Evolutionary conservation across 2,888 invertebrate genomes (phyloP), one percentile per base, ranked within the genome.

Genomic region (Andricus quercusramuli): DNA sequence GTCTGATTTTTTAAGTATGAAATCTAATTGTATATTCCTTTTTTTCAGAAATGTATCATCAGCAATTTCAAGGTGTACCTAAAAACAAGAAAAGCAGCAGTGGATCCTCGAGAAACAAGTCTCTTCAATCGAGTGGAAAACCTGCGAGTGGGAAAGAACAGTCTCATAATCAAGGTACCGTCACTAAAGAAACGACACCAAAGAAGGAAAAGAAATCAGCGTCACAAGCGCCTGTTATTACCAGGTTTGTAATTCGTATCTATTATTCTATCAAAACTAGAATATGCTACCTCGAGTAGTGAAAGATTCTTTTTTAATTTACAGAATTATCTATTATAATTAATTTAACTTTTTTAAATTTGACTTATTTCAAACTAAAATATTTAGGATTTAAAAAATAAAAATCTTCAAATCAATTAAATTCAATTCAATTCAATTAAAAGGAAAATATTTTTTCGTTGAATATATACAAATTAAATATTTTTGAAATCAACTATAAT

Each of bases 51-150:
- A 93, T 95, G 86, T 94, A 95, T 85, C 96, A 96, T 89, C 95
- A 95, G 83, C 95, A 96, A 87, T 94, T 94, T 80, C 96, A 95
- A 90, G 95, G 94, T 47, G 92, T 95, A 83, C 94, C 94, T 41
- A 95, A 95, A 87, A 93, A 93, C 83, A 91, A 93, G 56, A 94
- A 94, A 86, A 94, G 93, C 70, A 88, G 90, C 11, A 88, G 92
- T 3, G 90, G 88, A 64, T 87, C 92, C 25, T 90, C 92, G 9
- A 88, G 92, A 17, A 92, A 89, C 68, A 92, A 92, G 83, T 86
- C 89, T 4, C 64, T 87, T 22, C 91, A 91, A 44, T 86, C 90
- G 3, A 85, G 88, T 4, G 80, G 87, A 3, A 91, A 93, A 83
- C 91, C 83, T 47, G 83, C 93, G 66, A 92, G 90, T 67, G 94